phyloP scores from a whole-genome alignment of 2,888 invertebrate genomes.

The Eretmocerus hayati region DNA sequence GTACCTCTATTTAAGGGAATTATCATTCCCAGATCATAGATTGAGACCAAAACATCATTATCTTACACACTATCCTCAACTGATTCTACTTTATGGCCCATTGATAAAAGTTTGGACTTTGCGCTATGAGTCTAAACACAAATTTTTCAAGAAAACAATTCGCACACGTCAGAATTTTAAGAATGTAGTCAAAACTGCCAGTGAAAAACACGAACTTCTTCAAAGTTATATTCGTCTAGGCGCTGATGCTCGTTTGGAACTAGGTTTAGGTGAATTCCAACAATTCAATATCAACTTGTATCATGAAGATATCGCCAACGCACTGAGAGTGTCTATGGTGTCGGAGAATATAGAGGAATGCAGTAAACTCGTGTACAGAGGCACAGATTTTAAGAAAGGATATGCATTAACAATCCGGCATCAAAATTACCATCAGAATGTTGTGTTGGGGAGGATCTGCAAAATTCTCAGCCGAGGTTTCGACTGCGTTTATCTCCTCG shows the following conservation, averaged over 20 bases:
- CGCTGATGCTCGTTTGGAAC: background rate
- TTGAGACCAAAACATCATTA: conserved; percentile 25
- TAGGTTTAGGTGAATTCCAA: background rate
- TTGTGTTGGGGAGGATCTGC: conserved; percentile 18
- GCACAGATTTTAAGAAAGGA: conserved; percentile 18
- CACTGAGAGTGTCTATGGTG: background rate
- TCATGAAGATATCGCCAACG: conserved; percentile 4
- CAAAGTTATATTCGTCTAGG: conserved; percentile 4
- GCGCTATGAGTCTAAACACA: conserved; percentile 30
- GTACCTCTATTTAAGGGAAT: conserved; percentile 18
- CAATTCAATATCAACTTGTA: conserved; percentile 9
- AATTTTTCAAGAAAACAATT: conserved; percentile 25
- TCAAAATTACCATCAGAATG: conserved; percentile 15
- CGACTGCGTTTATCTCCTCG: conserved; percentile 9
- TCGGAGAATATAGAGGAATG: conserved; percentile 7
- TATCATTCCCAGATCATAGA: conserved; percentile 11
- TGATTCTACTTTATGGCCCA: conserved; percentile 19
- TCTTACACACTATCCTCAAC: background rate
- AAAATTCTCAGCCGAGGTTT: conserved; percentile 5
- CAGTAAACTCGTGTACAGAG: conserved; percentile 12
- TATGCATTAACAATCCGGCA: conserved; percentile 10
- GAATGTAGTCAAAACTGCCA: conserved; percentile 14
- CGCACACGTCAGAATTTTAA: conserved; percentile 19
- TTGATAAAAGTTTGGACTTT: conserved; percentile 25
- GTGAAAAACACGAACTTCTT: conserved; percentile 17